These are phyloP conservation scores for Grammomys surdaster DNA, from an alignment of 2,113 vertebrate species.

Conservation along the genomic window DNA sequence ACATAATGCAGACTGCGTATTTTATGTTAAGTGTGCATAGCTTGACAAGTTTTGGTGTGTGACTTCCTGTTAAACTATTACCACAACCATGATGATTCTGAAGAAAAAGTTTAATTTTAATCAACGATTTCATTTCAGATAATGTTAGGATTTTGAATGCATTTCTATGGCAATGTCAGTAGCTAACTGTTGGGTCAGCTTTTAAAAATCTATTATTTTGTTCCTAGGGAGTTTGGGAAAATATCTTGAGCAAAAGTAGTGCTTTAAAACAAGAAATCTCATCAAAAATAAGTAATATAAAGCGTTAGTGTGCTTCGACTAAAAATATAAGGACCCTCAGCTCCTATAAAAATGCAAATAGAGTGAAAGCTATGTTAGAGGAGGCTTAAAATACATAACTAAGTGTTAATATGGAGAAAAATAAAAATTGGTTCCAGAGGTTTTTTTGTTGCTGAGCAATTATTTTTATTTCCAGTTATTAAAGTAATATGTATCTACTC, in stretches of 20 bases:
- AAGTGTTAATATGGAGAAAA: slow-evolving; percentile 16
- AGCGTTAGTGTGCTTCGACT: slow-evolving; percentile 13
- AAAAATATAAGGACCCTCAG: slow-evolving; percentile 9
- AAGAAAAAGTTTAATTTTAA: slow-evolving; percentile 4
- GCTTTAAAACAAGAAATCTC: not conserved
- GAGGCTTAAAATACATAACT: not conserved
- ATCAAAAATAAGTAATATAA: not conserved
- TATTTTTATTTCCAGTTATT: slow-evolving; percentile 51
- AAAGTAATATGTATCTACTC: slow-evolving; percentile 17
- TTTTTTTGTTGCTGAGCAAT: not conserved
- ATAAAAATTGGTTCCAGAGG: not conserved
- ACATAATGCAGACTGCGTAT: not conserved
- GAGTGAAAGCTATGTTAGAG: not conserved
- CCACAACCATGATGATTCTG: not conserved
- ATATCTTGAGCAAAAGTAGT: not conserved
- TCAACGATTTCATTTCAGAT: slow-evolving; percentile 3
- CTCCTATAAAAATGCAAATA: not conserved
- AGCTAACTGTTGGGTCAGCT: slow-evolving; percentile 8
- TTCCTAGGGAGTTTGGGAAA: slow-evolving; percentile 15
- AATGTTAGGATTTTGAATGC: slow-evolving; percentile 15
- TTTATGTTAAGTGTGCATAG: not conserved
- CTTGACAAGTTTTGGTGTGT: not conserved
- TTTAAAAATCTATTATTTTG: slow-evolving; percentile 44
- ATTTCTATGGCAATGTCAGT: not conserved
- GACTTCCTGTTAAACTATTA: not conserved